phyloP scores from a whole-genome alignment of 2,113 vertebrate species.

The Phoenicopterus ruber region DNA sequence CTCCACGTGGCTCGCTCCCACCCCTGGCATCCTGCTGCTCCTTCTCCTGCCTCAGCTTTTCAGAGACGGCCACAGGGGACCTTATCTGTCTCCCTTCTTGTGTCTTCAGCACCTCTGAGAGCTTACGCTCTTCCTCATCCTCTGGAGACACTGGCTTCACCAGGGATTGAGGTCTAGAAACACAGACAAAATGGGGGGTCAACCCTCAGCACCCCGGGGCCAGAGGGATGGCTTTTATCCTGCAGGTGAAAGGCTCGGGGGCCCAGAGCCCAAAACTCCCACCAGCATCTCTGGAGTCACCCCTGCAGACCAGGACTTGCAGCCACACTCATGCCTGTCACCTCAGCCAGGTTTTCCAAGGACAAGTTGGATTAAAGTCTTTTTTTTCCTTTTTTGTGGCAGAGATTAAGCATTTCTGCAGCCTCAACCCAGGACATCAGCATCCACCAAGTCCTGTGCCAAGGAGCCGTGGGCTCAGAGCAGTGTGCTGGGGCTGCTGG shows the following conservation, averaged over 20 bases:
- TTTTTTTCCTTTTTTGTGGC: not conserved
- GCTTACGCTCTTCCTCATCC: slow-evolving; percentile 27
- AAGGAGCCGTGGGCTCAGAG: not conserved
- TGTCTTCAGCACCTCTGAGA: slow-evolving; percentile 67
- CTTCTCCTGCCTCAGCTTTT: slow-evolving; percentile 54
- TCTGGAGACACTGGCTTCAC: not conserved
- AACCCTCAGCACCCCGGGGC: not conserved
- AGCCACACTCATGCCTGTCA: not conserved
- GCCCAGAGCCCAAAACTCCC: not conserved
- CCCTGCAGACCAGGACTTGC: not conserved
- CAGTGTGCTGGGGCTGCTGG: not conserved
- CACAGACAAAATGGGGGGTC: not conserved
- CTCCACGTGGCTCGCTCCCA: rapidly evolving
- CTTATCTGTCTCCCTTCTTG: slow-evolving; percentile 72
- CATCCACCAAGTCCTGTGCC: not conserved
- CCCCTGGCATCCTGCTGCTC: not conserved
- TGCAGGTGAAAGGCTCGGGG: not conserved
- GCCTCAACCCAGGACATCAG: not conserved
- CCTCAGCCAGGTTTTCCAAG: not conserved
- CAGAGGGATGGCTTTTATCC: not conserved
- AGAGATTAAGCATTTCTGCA: not conserved
- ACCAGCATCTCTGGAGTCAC: not conserved
- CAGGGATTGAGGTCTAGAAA: not conserved
- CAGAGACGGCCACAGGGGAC: slow-evolving; percentile 33
- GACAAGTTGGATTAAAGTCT: not conserved